phyloP scores from a whole-genome alignment of 2,113 vertebrate genomes.

The Coracopsis vasa region DNA sequence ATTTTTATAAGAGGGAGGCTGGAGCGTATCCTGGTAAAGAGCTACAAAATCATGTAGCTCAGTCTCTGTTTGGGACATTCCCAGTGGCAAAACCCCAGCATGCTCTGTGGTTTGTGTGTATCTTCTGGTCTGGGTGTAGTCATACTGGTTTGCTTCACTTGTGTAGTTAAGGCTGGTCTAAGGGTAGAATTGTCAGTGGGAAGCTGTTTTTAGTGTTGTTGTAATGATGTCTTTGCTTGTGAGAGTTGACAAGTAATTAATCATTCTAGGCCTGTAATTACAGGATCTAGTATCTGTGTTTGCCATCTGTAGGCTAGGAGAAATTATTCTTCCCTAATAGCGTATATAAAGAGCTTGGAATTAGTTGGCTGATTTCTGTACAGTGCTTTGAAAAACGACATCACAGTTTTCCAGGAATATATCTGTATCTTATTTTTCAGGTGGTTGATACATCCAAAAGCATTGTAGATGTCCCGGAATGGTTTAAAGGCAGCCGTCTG shows the following conservation, averaged over 20 bases:
- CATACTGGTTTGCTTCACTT: neutral
- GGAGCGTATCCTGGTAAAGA: fast-evolving
- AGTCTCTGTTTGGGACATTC: no score
- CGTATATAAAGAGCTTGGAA: neutral
- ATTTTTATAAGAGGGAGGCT: neutral
- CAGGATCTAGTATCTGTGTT: neutral
- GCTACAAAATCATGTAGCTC: neutral
- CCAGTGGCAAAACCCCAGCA: neutral
- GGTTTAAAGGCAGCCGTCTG: conserved; percentile 90
- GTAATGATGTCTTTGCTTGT: neutral
- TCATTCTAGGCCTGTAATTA: neutral
- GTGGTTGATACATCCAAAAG: conserved; percentile 88
- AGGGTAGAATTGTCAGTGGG: neutral
- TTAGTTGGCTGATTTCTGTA: neutral
- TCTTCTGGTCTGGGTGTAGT: neutral
- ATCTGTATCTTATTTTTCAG: conserved; percentile 42
- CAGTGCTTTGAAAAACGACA: neutral
- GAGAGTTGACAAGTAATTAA: neutral
- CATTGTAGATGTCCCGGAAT: conserved; percentile 88
- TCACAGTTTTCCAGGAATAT: neutral
- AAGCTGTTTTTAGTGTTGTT: neutral
- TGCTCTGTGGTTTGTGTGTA: fast-evolving
- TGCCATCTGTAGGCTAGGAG: neutral
- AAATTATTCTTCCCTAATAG: neutral
- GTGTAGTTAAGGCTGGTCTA: neutral